These are phyloP conservation scores for Isichthys henryi DNA, from an alignment of 2,113 vertebrate genomes.

Conservation along the genomic window DNA sequence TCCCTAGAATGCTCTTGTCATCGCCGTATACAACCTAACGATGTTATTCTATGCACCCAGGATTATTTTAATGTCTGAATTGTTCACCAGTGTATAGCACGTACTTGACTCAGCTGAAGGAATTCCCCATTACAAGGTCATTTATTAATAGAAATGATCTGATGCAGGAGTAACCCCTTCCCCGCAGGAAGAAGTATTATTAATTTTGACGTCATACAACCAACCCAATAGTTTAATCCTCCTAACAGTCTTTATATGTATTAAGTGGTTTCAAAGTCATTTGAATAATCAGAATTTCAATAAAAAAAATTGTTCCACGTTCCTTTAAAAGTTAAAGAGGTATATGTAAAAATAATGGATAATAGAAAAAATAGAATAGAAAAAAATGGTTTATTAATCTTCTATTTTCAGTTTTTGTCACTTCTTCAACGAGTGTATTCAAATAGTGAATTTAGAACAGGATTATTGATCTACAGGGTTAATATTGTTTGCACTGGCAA, in stretches of 20 bases:
- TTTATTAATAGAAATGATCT: conserved; percentile 1
- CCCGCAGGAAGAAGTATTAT: background rate
- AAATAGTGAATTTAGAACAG: background rate
- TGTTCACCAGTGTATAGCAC: background rate
- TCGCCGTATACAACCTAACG: conserved; percentile 55
- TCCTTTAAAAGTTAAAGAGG: background rate
- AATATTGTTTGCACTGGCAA: background rate
- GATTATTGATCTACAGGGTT: background rate
- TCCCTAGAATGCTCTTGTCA: conserved; percentile 57
- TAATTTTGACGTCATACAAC: background rate
- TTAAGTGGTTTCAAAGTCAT: background rate
- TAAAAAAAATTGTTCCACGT: background rate
- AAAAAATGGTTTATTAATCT: background rate
- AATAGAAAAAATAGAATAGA: no score
- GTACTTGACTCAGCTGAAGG: background rate
- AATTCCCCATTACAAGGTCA: conserved; percentile 7
- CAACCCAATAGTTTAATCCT: background rate
- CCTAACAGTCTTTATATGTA: background rate
- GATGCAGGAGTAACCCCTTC: background rate
- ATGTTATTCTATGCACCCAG: conserved; percentile 43
- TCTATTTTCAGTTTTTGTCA: background rate
- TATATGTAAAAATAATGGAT: background rate
- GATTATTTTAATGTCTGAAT: background rate
- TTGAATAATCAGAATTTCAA: background rate
- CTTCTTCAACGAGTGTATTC: background rate